Evolutionary conservation across 2,797 vertebrate species (phyloP), one percentile per base, ranked within the genome.

Genomic region (Benthosema pterotum): DNA sequence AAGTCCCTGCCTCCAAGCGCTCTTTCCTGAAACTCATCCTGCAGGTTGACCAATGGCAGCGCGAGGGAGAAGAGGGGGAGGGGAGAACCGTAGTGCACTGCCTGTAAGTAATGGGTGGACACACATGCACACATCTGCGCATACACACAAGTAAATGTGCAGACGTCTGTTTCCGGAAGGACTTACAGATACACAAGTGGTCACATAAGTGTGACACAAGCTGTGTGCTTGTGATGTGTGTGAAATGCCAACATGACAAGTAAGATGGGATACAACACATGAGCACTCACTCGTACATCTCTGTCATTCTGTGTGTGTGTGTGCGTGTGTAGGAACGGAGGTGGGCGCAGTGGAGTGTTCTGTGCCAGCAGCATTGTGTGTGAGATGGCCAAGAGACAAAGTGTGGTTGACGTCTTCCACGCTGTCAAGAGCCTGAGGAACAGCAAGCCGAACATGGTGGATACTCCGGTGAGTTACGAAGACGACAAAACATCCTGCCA

Each of bases 381-480:
- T 4, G 98, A 99, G 88, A 99, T 99, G 96, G 94, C 97, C 13
- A 99, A 99, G 81, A 93, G 98, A 59, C 98, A 99, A 90, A 99
- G 96, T 0, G 96, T 99, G 75, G 96, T 99, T 0, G 98, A 99
- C 0, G 96, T 99, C 67, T 99, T 99, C 88, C 98, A 99, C 0
- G 97, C 97, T 0, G 97, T 99, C 12, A 99, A 99, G 92, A 98
- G 96, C 9, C 87, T 99, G 82, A 85, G 98, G 82, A 99, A 99
- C 92, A 99, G 96, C 83, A 99, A 99, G 56, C 97, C 98, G 52
- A 99, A 99, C 92, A 98, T 99, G 97, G 96, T 99, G 80, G 98
- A 99, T 76, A 97, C 94, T 66, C 96, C 96, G 78, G 98, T 99
- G 82, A 95, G 97, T 78, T 3, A n/a, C 0, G 51, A 15, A 42